Conservation (phyloP, 2,113 vertebrate species). For the Brachypodius melanocephalos region DNA sequence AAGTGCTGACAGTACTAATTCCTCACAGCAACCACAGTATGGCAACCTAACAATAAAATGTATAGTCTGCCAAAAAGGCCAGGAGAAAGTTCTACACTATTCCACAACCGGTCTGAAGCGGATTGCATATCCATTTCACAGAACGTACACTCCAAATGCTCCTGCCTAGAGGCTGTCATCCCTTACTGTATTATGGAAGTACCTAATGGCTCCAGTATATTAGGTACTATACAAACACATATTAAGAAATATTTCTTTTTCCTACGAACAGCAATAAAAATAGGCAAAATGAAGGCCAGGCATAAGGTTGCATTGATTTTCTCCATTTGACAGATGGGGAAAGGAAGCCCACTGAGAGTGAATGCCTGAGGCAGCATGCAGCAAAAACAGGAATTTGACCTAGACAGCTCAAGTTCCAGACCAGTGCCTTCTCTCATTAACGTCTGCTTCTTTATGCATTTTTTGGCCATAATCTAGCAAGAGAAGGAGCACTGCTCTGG, state of each 20-base stretch:
- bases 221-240: background rate
- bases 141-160: background rate
- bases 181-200: background rate
- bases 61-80: background rate
- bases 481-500: background rate
- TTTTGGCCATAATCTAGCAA: background rate
- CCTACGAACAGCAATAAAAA: background rate
- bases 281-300: background rate
- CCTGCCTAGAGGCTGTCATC: background rate
- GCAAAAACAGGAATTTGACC: background rate
- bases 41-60: background rate
- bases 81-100: background rate
- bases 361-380: background rate
- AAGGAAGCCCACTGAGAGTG: background rate
- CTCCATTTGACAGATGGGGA: slow-evolving; percentile 16
- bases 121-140: background rate
- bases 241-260: background rate
- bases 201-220: background rate
- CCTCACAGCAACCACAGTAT: background rate
- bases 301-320: background rate
- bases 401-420: slow-evolving; percentile 20
- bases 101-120: background rate
- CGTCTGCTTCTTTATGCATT: background rate
- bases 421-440: slow-evolving; percentile 1
- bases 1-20: background rate